Evolutionary conservation across 2,888 invertebrate genomes (phyloP), one percentile per base, ranked within the genome.

Genomic region (Theristus sp.): DNA sequence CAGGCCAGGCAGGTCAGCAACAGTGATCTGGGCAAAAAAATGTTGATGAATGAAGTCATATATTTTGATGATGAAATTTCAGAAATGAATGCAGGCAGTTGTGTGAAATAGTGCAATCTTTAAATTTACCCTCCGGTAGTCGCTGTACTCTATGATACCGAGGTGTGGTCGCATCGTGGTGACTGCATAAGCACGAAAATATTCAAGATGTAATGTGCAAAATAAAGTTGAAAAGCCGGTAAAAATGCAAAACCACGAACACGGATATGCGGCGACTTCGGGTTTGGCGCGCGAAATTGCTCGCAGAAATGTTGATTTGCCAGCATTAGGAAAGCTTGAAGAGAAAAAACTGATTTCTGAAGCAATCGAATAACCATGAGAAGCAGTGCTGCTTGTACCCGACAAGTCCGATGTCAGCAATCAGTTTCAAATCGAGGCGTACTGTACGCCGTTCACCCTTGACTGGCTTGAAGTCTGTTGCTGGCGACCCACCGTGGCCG

Each of bases 311-410:
- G 93, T 90, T 68, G 91, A 93, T 76, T 94, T 94, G 0, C 94
- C 94, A 56, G 94, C 93, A 80, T 94, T 94, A 20, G 94, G 94
- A 76, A 93, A 73, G 61, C n/a, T n/a, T n/a, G n/a, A n/a, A n/a
- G n/a, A n/a, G n/a, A n/a, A n/a, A n/a, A n/a, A n/a, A n/a, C n/a
- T n/a, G n/a, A n/a, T n/a, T n/a, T n/a, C n/a, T n/a, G n/a, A n/a
- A n/a, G n/a, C n/a, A n/a, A n/a, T n/a, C n/a, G n/a, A n/a, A n/a
- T n/a, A n/a, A n/a, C n/a, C n/a, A n/a, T n/a, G n/a, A n/a, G n/a
- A n/a, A n/a, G n/a, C n/a, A n/a, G n/a, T n/a, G n/a, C n/a, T n/a
- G n/a, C n/a, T n/a, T n/a, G n/a, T n/a, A n/a, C n/a, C 94, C 94
- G 31, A 94, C 90, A 38, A 82, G 74, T 1, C 91, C 93, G 57